A percentile compares a stretch with the other conserved stretches of the same genome.
These are phyloP conservation scores for Acromyrmex echinatior DNA, from an alignment of 1,140 invertebrate genomes.

Conservation along the genomic window DNA sequence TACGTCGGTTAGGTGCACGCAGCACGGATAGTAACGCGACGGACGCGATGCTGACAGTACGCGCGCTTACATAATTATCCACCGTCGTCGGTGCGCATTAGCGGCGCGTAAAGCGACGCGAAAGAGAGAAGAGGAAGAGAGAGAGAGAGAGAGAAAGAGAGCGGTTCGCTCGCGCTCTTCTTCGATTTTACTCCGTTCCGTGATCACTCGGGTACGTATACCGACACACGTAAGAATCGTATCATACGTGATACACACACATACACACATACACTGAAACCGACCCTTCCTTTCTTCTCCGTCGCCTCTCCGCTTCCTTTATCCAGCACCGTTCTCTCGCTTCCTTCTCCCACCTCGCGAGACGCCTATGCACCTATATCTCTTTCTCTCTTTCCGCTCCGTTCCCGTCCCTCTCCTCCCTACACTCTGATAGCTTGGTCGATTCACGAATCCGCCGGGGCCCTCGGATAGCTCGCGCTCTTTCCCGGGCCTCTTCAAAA, in stretches of 20 bases:
- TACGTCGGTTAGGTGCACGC: background rate
- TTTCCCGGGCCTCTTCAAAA: slow-evolving; percentile 77
- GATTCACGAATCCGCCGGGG: slow-evolving; percentile 80
- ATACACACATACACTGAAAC: background rate
- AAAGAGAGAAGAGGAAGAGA: slow-evolving; percentile 47
- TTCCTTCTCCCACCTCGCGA: slow-evolving; percentile 6
- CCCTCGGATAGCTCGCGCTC: slow-evolving; percentile 66
- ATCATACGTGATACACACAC: background rate
- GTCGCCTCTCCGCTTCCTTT: slow-evolving; percentile 26
- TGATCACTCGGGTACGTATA: slow-evolving; percentile 44
- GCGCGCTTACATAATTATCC: slow-evolving; percentile 77
- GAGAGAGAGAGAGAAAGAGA: background rate
- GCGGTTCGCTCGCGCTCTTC: background rate
- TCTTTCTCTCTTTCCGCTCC: slow-evolving; percentile 12
- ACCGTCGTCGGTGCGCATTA: slow-evolving; percentile 55
- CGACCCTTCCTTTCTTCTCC: background rate
- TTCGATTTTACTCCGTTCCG: slow-evolving; percentile 33
- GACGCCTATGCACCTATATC: slow-evolving; percentile 14
- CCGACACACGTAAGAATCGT: background rate
- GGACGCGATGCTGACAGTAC: slow-evolving; percentile 45
- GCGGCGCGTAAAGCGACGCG: slow-evolving; percentile 41
- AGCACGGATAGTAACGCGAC: background rate
- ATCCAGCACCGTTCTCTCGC: slow-evolving; percentile 29
- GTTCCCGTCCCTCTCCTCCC: slow-evolving; percentile 54
- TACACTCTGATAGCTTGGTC: slow-evolving; percentile 79